Base-by-base conservation (phyloP, 2,113 vertebrate species). In the Hippolais icterina region DNA sequence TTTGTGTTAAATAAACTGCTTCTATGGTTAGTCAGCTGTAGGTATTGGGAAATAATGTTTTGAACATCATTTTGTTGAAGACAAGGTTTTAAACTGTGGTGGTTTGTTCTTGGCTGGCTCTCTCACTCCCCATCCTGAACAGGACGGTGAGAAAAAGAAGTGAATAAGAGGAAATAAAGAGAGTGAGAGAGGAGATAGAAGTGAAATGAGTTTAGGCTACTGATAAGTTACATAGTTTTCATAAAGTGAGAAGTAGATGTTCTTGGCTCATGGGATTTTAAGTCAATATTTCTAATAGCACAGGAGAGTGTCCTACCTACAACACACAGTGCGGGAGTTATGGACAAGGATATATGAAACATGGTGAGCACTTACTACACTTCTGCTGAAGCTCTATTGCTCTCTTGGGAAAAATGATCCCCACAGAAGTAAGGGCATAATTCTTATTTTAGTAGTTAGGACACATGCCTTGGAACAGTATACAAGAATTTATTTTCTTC, bases 391-490 rank as follows among this genome's bases (percentile, higher is more conserved):
- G 4, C 3, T 22, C 8, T 64, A 20, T 47, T 74, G 10, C 2
- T 83, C 17, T 89, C 39, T 33, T 0, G 1, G 22, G 66, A 57
- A 84, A 84, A 87, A 77, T 14, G 0, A 47, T 52, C 59, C 20
- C 63, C 22, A 53, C 9, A 50, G 63, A 71, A 72, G 9, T 72
- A 70, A 49, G 12, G 18, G 4, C 24, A 83, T 70, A 21, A 42
- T 59, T 63, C 39, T 72, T 77, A 25, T 50, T 85, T 75, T 57
- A 65, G 20, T 70, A 54, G 37, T 52, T 60, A 54, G 33, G 46
- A 31, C 16, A 53, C 15, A 23, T 0, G 0, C 13, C 31, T 66
- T 2, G 0, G 31, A 94, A 52, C 41, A 35, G 3, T 19, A 33
- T 25, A 19, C 28, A 80, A 61, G 9, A 35, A 25, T 11, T 66